phyloP scores from a whole-genome alignment of 2,888 invertebrate genomes.

The Volucella inanis region DNA sequence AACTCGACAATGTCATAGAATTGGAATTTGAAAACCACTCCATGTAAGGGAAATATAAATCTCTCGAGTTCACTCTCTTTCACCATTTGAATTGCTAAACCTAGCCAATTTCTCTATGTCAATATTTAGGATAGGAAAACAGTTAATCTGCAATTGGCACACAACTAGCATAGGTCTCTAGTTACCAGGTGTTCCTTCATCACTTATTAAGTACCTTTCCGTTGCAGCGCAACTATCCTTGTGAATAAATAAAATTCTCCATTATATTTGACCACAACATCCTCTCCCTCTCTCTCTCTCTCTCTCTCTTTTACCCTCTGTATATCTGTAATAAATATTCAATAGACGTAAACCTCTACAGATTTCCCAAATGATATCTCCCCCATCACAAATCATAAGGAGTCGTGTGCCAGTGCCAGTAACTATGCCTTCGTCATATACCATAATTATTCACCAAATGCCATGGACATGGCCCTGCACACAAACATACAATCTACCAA shows the following conservation, averaged over 20 bases:
- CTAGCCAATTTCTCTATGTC: too few species aligned
- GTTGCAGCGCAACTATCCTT: neutral
- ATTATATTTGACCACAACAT: constrained; percentile 34
- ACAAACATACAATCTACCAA: neutral
- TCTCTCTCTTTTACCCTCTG: neutral
- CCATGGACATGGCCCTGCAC: neutral
- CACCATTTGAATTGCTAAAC: too few species aligned
- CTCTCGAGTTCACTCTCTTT: too few species aligned
- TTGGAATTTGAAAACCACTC: too few species aligned
- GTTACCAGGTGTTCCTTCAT: neutral
- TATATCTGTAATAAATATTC: constrained; percentile 47
- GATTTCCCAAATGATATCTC: constrained; percentile 54
- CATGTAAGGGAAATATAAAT: too few species aligned
- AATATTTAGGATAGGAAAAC: too few species aligned
- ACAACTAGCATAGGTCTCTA: neutral
- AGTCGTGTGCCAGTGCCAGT: neutral
- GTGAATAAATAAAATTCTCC: constrained; percentile 32
- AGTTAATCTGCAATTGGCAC: too few species aligned
- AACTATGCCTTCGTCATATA: constrained; percentile 14
- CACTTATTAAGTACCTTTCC: neutral
- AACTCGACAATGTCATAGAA: too few species aligned
- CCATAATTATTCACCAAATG: constrained; percentile 53
- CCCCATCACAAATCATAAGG: constrained; percentile 44
- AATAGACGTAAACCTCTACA: constrained; percentile 17
- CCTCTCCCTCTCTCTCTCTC: neutral